Evolutionary conservation across 2,888 invertebrate genomes (phyloP).

Genomic region (Aphodius sticticus): DNA sequence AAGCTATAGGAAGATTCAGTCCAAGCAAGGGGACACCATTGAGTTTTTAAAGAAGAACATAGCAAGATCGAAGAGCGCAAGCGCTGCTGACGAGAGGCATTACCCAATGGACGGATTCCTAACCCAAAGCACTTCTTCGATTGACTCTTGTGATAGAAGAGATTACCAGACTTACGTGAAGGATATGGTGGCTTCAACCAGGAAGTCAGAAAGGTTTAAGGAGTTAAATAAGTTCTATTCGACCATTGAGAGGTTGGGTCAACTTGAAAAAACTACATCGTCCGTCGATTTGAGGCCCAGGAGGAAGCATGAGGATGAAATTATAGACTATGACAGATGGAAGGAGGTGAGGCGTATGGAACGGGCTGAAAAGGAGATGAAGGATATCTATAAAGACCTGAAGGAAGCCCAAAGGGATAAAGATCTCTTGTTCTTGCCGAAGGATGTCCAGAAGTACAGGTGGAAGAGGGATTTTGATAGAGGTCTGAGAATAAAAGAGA

Average conservation of each 20-base stretch:
- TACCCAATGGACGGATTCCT: conserved; percentile 23
- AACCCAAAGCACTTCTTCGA: conserved; percentile 59
- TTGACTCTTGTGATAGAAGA: conserved; percentile 63
- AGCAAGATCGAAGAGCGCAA: conserved; percentile 71
- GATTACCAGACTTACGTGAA: conserved; percentile 75
- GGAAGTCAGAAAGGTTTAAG: conserved; percentile 80
- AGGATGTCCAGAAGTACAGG: conserved; percentile 74
- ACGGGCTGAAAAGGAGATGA: conserved; percentile 83
- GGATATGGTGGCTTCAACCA: conserved; percentile 71
- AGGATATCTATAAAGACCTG: conserved; percentile 77
- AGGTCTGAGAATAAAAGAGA: conserved; percentile 82
- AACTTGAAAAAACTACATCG: conserved; percentile 81
- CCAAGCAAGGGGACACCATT: conserved; percentile 27
- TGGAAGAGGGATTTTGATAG: conserved; percentile 82
- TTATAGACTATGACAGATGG: conserved; percentile 89
- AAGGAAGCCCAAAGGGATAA: conserved; percentile 82
- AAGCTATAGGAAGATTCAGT: conserved; percentile 30
- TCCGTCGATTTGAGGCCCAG: conserved; percentile 74
- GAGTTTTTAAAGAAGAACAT: conserved; percentile 59
- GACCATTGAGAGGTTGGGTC: conserved; percentile 83
- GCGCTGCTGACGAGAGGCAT: conserved; percentile 64
- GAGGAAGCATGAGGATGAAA: conserved; percentile 77
- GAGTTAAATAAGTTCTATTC: conserved; percentile 87
- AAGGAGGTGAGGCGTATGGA: conserved; percentile 80
- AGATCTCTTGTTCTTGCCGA: conserved; percentile 83